These are phyloP conservation scores for Macroramphosus scolopax DNA, from an alignment of 2,797 vertebrate genomes.

Conservation along the genomic window DNA sequence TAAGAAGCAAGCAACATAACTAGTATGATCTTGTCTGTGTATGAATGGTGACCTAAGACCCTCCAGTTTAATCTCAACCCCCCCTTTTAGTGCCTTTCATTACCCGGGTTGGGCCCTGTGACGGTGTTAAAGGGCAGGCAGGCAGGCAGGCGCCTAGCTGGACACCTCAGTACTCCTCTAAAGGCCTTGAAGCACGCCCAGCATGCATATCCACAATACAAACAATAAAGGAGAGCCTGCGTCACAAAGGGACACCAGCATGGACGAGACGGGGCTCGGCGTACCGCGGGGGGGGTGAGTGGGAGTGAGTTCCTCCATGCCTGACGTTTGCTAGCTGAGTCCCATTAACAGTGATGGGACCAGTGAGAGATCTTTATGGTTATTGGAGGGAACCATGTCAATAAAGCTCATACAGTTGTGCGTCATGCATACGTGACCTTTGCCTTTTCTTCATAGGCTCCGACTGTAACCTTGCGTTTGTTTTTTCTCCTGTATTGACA, in stretches of 20 bases:
- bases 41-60: too few species aligned
- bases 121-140: conserved; percentile 47
- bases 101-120: conserved; percentile 22
- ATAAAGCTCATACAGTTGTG: not conserved
- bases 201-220: conserved; percentile 41
- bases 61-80: conserved; percentile 37
- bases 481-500: conserved; percentile 10
- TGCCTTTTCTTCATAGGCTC: conserved; percentile 4
- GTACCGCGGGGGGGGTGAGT: conserved; percentile 12
- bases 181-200: conserved; percentile 57
- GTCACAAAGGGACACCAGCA: conserved; percentile 44
- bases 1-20: too few species aligned
- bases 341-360: conserved; percentile 30
- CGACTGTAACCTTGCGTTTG: conserved; percentile 39
- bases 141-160: conserved; percentile 41
- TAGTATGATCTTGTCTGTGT: too few species aligned
- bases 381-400: conserved; percentile 10
- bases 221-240: conserved; percentile 53
- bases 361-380: conserved; percentile 23
- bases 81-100: conserved; percentile 33
- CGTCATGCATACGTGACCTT: conserved; percentile 1
- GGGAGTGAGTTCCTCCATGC: conserved; percentile 11
- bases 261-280: conserved; percentile 10
- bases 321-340: conserved; percentile 48
- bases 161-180: conserved; percentile 48